Evolutionary conservation across 1,140 invertebrate genomes (phyloP), one percentile per base, ranked within the genome.

Genomic region (Saxidomus purpurata): DNA sequence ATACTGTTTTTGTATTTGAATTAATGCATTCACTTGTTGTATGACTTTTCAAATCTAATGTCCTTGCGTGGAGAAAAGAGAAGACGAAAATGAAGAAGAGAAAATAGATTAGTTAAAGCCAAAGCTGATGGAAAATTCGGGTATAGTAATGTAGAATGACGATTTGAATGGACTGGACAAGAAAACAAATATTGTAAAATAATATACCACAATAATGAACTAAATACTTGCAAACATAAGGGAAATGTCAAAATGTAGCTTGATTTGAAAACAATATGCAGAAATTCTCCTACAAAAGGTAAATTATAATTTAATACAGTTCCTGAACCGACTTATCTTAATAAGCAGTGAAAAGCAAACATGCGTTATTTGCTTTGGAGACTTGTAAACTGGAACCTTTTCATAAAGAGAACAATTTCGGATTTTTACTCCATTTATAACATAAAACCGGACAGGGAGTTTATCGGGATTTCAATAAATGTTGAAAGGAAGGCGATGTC

Each of bases 351-450:
- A 85, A 79, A 77, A 69, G 88, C 77, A 89, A 92, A 91, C 82
- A 92, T 52, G 25, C 28, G 22, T 59, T 92, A 81, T 92, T 92
- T 90, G 69, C 84, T 71, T 74, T 74, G 81, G 84, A 69, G 77
- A 76, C 81, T 49, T 76, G 67, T 85, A 87, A 89, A 84, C 82
- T 71, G 91, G 71, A 80, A 85, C 87, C n/a, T 52, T 90, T 90
- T 89, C 84, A 87, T 77, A 85, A 52, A 74, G 71, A 88, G 87
- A 89, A 92, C 87, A 81, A 87, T 87, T 76, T 69, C 76, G 89
- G 89, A 90, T 92, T 92, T 89, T 74, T 71, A 55, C 47, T 49
- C 87, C 89, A 92, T 92, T 92, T 90, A 92, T 92, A 90, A 92
- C 71, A 19, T 38, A 76, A 34, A 79, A 84, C 84, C 49, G 40